A percentile compares a stretch with the other conserved stretches of the same genome.
Conservation (phyloP, 2,113 vertebrate species). For the Ageneiosus marmoratus region DNA sequence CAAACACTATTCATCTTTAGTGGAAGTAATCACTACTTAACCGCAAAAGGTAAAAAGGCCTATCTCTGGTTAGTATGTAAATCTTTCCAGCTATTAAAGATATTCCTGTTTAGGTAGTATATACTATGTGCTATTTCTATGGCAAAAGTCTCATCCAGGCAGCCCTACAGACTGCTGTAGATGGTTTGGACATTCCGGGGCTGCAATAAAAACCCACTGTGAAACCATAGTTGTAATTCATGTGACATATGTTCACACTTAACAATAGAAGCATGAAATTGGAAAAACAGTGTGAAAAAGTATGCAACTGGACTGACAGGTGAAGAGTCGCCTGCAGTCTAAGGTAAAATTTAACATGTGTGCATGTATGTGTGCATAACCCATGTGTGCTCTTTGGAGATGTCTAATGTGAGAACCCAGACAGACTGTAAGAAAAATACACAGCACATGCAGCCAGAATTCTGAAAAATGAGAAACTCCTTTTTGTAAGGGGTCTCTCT, state of each 20-base stretch:
- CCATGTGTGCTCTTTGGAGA: slow-evolving; percentile 18
- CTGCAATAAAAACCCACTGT: neutral
- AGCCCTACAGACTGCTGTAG: neutral
- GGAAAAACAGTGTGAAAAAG: slow-evolving; percentile 21
- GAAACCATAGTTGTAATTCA: neutral
- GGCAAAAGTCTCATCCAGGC: neutral
- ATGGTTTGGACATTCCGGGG: neutral
- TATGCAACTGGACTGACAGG: slow-evolving; percentile 2
- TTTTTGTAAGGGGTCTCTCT: neutral
- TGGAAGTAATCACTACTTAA: neutral
- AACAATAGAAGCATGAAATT: slow-evolving; percentile 17
- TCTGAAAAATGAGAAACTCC: slow-evolving; percentile 10
- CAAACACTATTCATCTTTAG: neutral
- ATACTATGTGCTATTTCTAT: neutral
- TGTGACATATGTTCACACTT: slow-evolving; percentile 14
- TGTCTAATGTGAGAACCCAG: slow-evolving; percentile 61
- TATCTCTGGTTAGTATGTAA: neutral
- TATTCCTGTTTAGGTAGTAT: neutral
- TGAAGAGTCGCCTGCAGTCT: slow-evolving; percentile 10
- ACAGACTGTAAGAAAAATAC: slow-evolving; percentile 74
- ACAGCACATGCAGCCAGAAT: slow-evolving; percentile 69
- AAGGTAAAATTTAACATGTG: slow-evolving; percentile 23
- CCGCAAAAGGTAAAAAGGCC: neutral
- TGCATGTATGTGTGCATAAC: slow-evolving; percentile 21
- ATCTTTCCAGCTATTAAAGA: neutral